Evolutionary conservation across 2,113 vertebrate species (phyloP).

Genomic region (Pitta sordida): DNA sequence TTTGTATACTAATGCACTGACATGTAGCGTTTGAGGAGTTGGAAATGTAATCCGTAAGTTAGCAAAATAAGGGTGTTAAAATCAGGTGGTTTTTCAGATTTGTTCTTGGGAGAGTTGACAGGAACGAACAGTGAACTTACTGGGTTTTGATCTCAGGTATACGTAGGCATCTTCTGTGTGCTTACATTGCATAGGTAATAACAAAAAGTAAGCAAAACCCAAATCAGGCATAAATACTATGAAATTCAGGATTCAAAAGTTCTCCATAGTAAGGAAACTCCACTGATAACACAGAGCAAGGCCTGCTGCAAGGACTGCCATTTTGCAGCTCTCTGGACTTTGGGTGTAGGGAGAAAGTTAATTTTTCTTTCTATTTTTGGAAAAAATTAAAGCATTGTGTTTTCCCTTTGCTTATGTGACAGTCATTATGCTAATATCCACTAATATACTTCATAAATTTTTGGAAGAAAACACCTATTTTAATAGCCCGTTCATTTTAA

Average conservation of each 20-base stretch:
- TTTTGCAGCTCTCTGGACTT: not conserved
- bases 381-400: not conserved
- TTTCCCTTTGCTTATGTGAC: slow-evolving; percentile 3
- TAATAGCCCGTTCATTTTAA: not conserved
- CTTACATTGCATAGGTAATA: not conserved
- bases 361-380: not conserved
- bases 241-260: not conserved
- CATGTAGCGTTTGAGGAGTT: not conserved
- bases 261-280: not conserved
- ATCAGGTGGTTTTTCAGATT: not conserved
- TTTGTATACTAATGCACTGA: not conserved
- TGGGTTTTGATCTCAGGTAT: not conserved
- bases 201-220: not conserved
- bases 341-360: not conserved
- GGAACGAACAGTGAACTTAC: not conserved
- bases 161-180: not conserved
- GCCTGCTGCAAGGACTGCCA: not conserved
- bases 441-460: not conserved
- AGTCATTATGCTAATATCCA: not conserved
- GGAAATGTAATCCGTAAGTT: not conserved
- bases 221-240: not conserved
- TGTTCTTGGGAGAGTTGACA: not conserved
- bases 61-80: not conserved
- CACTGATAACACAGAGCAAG: not conserved
- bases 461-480: not conserved